Evolutionary conservation across 37 sponge, comb jelly and placozoan species (phyloP), one percentile per base, ranked within the genome.

Genomic region (Crambe crambe): DNA sequence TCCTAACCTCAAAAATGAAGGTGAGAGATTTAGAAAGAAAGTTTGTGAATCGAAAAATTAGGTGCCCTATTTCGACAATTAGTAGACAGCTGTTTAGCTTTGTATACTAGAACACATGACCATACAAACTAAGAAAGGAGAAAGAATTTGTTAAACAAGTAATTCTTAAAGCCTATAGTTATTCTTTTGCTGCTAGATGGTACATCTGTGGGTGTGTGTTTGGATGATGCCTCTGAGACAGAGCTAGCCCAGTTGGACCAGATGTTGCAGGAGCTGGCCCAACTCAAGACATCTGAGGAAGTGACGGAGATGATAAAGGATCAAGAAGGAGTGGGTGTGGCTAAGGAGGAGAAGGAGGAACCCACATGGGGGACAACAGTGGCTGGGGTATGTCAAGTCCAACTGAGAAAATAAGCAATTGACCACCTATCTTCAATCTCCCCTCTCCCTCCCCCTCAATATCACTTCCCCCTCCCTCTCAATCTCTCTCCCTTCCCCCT

Each of bases 1-100:
- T 30, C 92, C 92, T 26, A 85, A 83, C 12, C 76, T 91, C 31
- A 70, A 36, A 58, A 68, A 43, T 26, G 87, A 90, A 47, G 79
- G 87, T 77, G 42, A 70, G 51, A 43, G 30, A n/a, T n/a, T n/a
- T n/a, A n/a, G 56, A 20, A 54, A 54, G 10, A 10, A 54, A 54
- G 18, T 63, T 63, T 63, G 22, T n/a, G n/a, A n/a, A n/a, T n/a
- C n/a, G n/a, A n/a, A n/a, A n/a, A n/a, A n/a, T n/a, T n/a, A n/a
- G n/a, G n/a, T n/a, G n/a, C n/a, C n/a, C n/a, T n/a, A n/a, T n/a
- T n/a, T n/a, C n/a, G n/a, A n/a, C n/a, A n/a, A n/a, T n/a, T n/a
- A n/a, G n/a, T n/a, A n/a, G n/a, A n/a, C n/a, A n/a, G n/a, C n/a
- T n/a, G n/a, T n/a, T n/a, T n/a, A n/a, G n/a, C n/a, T n/a, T n/a